Percentiles rank a stretch among this genome's conserved stretches.
phyloP scores from a whole-genome alignment of 2,113 vertebrate species.

The Oreochromis spilurus region DNA sequence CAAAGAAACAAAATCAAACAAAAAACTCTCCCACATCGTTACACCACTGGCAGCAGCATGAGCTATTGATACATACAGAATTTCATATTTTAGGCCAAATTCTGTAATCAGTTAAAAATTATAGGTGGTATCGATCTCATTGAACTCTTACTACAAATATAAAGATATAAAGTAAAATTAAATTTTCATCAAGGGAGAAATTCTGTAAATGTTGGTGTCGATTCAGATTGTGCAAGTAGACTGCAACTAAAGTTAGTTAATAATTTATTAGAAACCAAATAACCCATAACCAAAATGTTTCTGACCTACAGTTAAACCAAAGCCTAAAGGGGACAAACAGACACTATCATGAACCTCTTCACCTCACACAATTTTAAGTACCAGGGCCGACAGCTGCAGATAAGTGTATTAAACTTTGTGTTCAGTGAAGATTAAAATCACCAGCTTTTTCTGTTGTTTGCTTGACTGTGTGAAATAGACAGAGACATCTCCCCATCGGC shows the following conservation, averaged over 20 bases:
- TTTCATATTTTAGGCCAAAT: neutral
- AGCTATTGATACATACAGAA: neutral
- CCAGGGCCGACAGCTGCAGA: constrained; percentile 9
- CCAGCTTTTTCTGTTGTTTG: neutral
- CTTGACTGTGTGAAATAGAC: constrained; percentile 12
- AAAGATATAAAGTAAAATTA: neutral
- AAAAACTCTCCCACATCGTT: neutral
- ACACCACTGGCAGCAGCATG: neutral
- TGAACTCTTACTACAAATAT: neutral
- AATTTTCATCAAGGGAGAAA: neutral
- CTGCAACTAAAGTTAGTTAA: neutral
- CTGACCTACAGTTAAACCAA: neutral
- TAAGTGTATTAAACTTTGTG: constrained; percentile 25
- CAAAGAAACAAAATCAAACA: neutral
- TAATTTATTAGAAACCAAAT: neutral
- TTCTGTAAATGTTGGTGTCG: neutral
- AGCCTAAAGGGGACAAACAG: neutral
- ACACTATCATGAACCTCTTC: neutral
- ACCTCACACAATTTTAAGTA: neutral
- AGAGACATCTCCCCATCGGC: constrained; percentile 53
- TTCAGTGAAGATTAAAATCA: constrained; percentile 31
- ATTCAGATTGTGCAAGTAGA: neutral
- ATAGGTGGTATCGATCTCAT: neutral
- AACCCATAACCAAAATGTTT: neutral
- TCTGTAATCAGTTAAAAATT: neutral